Conservation (phyloP, 2,888 invertebrate genomes). For the Blera fallax region DNA sequence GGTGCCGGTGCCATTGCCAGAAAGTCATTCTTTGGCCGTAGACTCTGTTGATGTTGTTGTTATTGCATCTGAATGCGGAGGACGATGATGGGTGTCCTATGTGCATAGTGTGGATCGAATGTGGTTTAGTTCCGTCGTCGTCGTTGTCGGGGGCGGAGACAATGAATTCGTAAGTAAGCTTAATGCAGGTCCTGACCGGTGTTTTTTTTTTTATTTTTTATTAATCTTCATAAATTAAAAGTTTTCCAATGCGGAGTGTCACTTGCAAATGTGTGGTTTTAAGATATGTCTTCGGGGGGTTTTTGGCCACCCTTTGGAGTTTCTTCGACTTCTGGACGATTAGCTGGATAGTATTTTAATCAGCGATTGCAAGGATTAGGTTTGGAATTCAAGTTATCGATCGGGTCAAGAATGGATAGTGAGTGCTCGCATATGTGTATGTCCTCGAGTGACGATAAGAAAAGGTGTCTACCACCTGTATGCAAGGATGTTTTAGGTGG, state of each 20-base stretch:
- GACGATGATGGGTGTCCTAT: neutral
- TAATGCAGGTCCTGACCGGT: conserved; percentile 70
- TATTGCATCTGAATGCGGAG: neutral
- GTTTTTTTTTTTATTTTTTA: too few species aligned
- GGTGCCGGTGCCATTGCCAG: conserved; percentile 61
- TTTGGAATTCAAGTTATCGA: neutral
- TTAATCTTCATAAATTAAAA: conserved; percentile 72
- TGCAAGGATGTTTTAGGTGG: too few species aligned
- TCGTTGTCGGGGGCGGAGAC: conserved; percentile 22
- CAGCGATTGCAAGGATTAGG: conserved; percentile 12
- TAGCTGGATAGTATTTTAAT: conserved; percentile 54
- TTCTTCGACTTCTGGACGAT: conserved; percentile 20
- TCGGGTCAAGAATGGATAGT: neutral
- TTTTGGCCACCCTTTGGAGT: neutral
- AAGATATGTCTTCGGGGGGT: conserved; percentile 39
- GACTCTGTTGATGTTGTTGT: conserved; percentile 54
- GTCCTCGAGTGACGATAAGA: too few species aligned
- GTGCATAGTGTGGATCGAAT: conserved; percentile 45
- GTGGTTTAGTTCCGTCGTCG: conserved; percentile 45
- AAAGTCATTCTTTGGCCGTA: conserved; percentile 41
- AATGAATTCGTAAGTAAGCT: conserved; percentile 70
- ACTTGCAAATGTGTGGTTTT: conserved; percentile 67
- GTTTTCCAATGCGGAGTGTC: conserved; percentile 57
- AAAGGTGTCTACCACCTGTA: too few species aligned
- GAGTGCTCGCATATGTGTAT: too few species aligned